Evolutionary conservation across 2,797 vertebrate species (phyloP), one percentile per base, ranked within the genome.

Genomic region (Percopsis omiscomaycus): DNA sequence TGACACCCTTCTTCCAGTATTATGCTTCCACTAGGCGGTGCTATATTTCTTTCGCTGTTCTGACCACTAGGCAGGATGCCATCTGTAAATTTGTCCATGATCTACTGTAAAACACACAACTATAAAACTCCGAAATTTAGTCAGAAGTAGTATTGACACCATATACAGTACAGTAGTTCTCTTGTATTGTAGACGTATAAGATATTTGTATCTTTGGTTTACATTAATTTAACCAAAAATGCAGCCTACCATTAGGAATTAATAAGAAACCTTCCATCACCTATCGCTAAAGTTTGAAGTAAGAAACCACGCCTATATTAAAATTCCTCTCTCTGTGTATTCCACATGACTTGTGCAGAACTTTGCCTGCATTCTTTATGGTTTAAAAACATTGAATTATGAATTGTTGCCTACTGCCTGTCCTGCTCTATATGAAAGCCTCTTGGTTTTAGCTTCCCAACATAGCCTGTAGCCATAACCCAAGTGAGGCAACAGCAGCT

Each of bases 11-110:
- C 3, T 48, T 48, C 12, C n/a, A 13, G 14, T 13, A 48, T 15
- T 13, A 3, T 16, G 70, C 52, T 3, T 65, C 91, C 92, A 91
- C 91, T 84, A 90, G 91, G 88, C 87, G 91, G 92, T 75, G 88
- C 82, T 84, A 71, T 73, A 84, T 85, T 88, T 86, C 86, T 86
- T 53, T 30, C 73, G 59, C 80, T 77, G 57, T 10, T 58, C 50
- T 15, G 62, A 46, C 55, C 22, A 69, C 57, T 62, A 65, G 72
- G 67, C 68, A 73, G 68, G 28, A 16, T 67, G 66, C 56, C 65
- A 52, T 12, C 44, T 55, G 4, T 37, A 32, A 42, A 42, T 42
- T 42, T 8, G 9, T 42, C 37, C 4, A 42, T 42, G 37, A 42
- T 9, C 37, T 42, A 42, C 37, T 42, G 37, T 42, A 42, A 42